phyloP scores from a whole-genome alignment of 2,888 invertebrate genomes.

The Callinectes sapidus region DNA sequence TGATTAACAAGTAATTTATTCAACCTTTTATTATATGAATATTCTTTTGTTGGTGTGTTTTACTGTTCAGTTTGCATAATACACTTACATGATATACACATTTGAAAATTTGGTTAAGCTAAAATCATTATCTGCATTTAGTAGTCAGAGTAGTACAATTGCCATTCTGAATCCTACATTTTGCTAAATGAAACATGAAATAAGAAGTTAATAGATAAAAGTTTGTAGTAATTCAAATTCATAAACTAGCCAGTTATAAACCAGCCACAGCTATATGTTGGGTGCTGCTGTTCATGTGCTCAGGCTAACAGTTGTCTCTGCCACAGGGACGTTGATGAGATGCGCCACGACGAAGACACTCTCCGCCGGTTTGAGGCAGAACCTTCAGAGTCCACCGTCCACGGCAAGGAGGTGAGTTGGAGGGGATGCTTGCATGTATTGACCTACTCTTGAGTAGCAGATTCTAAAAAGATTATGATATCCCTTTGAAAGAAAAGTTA shows the following conservation, averaged over 20 bases:
- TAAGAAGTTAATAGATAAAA: background rate
- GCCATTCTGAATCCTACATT: background rate
- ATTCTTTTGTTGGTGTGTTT: constrained; percentile 8
- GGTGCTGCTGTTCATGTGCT: background rate
- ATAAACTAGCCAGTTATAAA: background rate
- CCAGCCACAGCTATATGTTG: background rate
- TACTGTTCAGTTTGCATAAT: background rate
- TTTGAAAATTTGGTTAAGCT: background rate
- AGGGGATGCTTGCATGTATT: background rate
- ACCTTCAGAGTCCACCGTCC: constrained; percentile 89
- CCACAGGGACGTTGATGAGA: constrained; percentile 56
- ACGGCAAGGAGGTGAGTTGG: constrained; percentile 85
- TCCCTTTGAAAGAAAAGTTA: background rate
- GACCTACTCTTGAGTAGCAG: background rate
- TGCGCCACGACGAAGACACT: constrained; percentile 51
- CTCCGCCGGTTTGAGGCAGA: constrained; percentile 78
- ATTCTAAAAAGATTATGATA: background rate
- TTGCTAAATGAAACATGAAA: background rate
- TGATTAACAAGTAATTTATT: background rate
- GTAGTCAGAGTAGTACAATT: background rate
- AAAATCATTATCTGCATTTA: background rate
- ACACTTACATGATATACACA: background rate
- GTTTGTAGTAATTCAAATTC: background rate
- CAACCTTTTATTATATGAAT: background rate
- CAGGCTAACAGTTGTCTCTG: background rate